These are phyloP conservation scores for Heloderma charlesbogerti DNA, from an alignment of 2,113 vertebrate genomes.

Conservation along the genomic window DNA sequence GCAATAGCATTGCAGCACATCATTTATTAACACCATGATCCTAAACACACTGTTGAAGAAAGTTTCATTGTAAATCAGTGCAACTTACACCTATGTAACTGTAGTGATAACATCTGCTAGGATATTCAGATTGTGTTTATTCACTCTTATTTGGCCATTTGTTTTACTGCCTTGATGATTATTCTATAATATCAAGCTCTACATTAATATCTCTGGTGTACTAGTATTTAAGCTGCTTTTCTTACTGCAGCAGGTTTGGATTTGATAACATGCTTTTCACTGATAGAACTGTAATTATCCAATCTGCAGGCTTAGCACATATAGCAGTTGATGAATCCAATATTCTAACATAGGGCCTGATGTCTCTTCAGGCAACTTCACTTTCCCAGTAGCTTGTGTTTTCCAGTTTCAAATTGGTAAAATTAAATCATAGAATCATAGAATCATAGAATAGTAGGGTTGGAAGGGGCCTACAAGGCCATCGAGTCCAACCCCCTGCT, in stretches of 20 bases:
- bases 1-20: not conserved
- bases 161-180: conserved; percentile 29
- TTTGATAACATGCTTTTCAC: conserved; percentile 60
- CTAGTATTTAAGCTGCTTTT: conserved; percentile 48
- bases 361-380: conserved; percentile 69
- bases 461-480: too few species aligned
- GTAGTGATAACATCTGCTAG: not conserved
- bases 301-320: conserved; percentile 68
- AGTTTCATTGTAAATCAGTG: not conserved
- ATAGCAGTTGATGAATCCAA: conserved; percentile 58
- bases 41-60: not conserved
- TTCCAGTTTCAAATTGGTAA: conserved; percentile 71
- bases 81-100: not conserved
- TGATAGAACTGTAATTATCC: conserved; percentile 66
- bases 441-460: too few species aligned
- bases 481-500: too few species aligned
- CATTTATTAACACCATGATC: not conserved
- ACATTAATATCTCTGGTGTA: conserved; percentile 41
- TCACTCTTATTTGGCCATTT: conserved; percentile 46
- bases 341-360: conserved; percentile 57
- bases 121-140: conserved; percentile 40
- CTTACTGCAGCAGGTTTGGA: conserved; percentile 50
- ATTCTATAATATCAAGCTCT: conserved; percentile 16
- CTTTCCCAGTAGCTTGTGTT: conserved; percentile 64
- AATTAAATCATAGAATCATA: too few species aligned